phyloP scores from a whole-genome alignment of 2,113 vertebrate genomes.

The Onychorhynchus coronatus region DNA sequence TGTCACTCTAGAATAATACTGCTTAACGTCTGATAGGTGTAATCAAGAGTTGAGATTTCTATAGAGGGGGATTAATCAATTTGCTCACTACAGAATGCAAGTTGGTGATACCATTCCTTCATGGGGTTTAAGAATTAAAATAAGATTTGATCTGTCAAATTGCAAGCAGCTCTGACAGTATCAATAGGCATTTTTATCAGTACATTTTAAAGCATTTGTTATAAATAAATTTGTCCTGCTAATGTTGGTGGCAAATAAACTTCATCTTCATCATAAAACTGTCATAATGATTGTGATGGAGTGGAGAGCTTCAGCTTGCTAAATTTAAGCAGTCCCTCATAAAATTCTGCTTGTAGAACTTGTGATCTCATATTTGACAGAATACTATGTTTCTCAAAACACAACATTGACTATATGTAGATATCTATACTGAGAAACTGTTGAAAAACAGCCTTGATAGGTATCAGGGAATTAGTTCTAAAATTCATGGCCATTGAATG shows the following conservation, averaged over 20 bases:
- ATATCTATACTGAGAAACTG: neutral
- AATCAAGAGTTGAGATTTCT: conserved; percentile 95
- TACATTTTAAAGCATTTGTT: conserved; percentile 71
- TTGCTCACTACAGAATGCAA: conserved; percentile 85
- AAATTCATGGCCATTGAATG: neutral
- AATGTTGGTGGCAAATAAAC: conserved; percentile 68
- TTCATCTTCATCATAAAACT: conserved; percentile 61
- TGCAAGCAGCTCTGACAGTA: conserved; percentile 73
- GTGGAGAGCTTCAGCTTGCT: neutral
- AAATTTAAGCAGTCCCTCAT: conserved; percentile 29
- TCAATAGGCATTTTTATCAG: conserved; percentile 73
- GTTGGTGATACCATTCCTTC: conserved; percentile 79
- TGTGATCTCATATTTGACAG: neutral
- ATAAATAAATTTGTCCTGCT: conserved; percentile 78
- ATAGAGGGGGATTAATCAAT: conserved; percentile 95
- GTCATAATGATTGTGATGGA: conserved; percentile 49
- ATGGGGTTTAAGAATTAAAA: conserved; percentile 78
- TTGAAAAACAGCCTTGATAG: neutral
- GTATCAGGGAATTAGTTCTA: neutral
- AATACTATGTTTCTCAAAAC: neutral
- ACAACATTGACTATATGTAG: neutral
- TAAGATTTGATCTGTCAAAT: conserved; percentile 95
- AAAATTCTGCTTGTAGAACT: neutral
- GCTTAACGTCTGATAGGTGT: conserved; percentile 91
- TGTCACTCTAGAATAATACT: conserved; percentile 92